Conservation (phyloP, 2,113 vertebrate species). For the Hystrix brachyura region DNA sequence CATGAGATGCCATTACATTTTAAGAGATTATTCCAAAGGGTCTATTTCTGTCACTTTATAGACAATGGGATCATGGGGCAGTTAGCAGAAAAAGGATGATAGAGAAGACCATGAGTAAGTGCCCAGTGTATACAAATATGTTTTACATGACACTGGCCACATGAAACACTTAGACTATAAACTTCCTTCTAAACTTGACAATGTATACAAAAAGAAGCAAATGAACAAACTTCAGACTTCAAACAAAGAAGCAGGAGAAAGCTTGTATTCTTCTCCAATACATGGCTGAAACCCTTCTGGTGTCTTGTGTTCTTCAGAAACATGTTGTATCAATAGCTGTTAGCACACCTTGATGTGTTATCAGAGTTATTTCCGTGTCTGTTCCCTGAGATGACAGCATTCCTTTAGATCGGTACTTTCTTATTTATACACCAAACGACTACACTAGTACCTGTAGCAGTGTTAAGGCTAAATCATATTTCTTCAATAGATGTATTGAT, state of each 20-base stretch:
- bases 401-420: neutral
- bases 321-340: neutral
- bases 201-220: neutral
- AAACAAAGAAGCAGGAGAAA: neutral
- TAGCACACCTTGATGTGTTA: neutral
- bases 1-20: neutral
- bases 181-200: neutral
- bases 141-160: neutral
- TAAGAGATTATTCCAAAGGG: neutral
- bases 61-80: neutral
- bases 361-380: neutral
- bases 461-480: neutral
- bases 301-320: neutral
- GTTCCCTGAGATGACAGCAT: neutral
- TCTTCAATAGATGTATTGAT: neutral
- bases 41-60: neutral
- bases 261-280: neutral
- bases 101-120: neutral
- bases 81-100: neutral
- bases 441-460: neutral
- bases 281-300: neutral
- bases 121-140: rapidly evolving
- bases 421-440: neutral
- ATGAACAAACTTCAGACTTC: neutral
- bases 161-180: neutral